Percentiles rank a stretch among this genome's conserved stretches.
phyloP scores from a whole-genome alignment of 2,797 vertebrate species.

The Coracias cyanogaster region DNA sequence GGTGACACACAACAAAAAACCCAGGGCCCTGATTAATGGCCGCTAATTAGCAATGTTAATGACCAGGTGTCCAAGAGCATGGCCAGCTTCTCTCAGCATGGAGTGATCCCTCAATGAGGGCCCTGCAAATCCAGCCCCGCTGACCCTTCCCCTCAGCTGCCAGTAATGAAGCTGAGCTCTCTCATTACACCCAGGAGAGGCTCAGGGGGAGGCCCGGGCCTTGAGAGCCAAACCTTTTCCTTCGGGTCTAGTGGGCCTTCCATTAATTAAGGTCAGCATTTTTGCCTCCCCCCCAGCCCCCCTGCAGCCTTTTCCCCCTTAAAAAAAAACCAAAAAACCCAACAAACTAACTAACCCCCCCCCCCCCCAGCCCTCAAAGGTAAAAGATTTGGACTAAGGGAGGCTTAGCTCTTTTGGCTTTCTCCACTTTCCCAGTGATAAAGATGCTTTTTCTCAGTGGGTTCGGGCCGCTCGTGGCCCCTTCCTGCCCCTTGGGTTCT shows the following conservation, averaged over 20 bases:
- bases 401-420: conserved; percentile 38
- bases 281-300: conserved; percentile 52
- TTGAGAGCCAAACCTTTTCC: conserved; percentile 84
- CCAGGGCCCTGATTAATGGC: conserved; percentile 96
- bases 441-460: neutral
- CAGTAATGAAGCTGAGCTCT: conserved; percentile 84
- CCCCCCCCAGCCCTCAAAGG: conserved; percentile 58
- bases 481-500: accelerated
- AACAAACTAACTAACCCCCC: neutral
- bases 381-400: conserved; percentile 47
- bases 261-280: conserved; percentile 92
- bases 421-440: neutral
- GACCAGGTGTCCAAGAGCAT: conserved; percentile 98
- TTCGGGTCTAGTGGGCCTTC: conserved; percentile 83
- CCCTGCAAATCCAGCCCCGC: conserved; percentile 92
- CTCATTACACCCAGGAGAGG: conserved; percentile 87
- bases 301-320: neutral
- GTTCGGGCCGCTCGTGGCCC: accelerated
- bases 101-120: conserved; percentile 89
- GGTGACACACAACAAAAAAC: conserved; percentile 83
- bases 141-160: conserved; percentile 91
- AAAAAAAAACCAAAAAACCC: neutral
- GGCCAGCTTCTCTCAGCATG: conserved; percentile 95
- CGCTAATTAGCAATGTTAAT: conserved; percentile 99
- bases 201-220: conserved; percentile 82